Conservation (phyloP, 30 jellyfish, hydroid and myxozoan species). For the Turritopsis rubra region DNA sequence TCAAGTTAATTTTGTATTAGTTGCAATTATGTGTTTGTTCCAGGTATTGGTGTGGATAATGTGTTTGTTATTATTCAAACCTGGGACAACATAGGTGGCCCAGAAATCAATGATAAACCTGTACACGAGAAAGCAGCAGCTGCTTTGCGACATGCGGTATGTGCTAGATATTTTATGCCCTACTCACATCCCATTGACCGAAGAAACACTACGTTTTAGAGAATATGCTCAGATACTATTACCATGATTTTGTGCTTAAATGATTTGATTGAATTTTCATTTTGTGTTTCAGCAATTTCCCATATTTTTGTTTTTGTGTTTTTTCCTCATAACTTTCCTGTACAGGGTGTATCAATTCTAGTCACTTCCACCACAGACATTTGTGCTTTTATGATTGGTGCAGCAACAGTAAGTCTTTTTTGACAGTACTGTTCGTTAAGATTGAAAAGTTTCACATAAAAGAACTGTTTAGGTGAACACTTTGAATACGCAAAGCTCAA, state of each 20-base stretch:
- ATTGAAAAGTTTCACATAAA: too few species aligned
- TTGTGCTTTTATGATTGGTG: slow-evolving; percentile 81
- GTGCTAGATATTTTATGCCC: neutral
- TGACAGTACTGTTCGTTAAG: neutral
- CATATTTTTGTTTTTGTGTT: neutral
- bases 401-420: slow-evolving; percentile 48
- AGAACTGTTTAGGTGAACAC: too few species aligned
- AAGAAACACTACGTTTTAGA: too few species aligned
- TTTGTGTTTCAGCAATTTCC: neutral
- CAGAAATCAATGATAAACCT: slow-evolving; percentile 32
- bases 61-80: slow-evolving; percentile 67
- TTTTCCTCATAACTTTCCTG: neutral
- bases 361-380: slow-evolving; percentile 81
- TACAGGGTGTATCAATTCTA: slow-evolving; percentile 83
- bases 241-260: neutral
- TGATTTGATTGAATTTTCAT: neutral
- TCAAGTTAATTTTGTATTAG: neutral
- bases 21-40: neutral
- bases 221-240: neutral
- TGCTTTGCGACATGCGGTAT: slow-evolving; percentile 73
- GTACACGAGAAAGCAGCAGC: slow-evolving; percentile 44
- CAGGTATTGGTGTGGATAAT: slow-evolving; percentile 91
- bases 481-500: too few species aligned
- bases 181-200: too few species aligned
- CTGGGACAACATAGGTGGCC: slow-evolving; percentile 43